Conservation (phyloP, 2,113 vertebrate genomes). For the Tachysurus vachellii region DNA sequence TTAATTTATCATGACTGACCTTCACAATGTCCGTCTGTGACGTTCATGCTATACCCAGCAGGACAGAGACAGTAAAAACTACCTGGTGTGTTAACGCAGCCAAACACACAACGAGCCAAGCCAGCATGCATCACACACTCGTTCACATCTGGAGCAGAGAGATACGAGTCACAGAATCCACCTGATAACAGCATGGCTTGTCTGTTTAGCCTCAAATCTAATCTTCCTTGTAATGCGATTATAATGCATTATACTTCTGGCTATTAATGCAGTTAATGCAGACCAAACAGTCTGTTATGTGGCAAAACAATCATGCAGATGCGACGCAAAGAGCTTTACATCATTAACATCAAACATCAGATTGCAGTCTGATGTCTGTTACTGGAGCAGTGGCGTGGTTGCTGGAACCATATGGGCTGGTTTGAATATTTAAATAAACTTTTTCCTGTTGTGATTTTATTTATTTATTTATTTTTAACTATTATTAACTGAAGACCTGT, state of each 20-base stretch:
- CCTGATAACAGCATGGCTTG: not conserved
- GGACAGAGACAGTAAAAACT: constrained; percentile 63
- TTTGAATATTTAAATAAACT: no score
- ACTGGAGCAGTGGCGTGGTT: no score
- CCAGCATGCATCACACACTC: constrained; percentile 59
- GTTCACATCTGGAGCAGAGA: constrained; percentile 62
- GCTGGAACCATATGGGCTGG: no score
- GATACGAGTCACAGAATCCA: not conserved
- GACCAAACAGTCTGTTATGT: not conserved
- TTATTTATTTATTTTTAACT: no score
- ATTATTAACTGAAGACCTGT: no score
- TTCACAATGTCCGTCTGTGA: constrained; percentile 50
- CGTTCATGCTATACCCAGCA: constrained; percentile 54
- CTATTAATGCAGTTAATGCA: not conserved
- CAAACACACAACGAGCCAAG: constrained; percentile 57
- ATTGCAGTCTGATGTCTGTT: no score
- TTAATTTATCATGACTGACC: constrained; percentile 44
- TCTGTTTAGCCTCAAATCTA: not conserved
- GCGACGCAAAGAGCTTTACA: no score
- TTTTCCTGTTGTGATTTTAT: no score
- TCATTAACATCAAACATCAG: no score
- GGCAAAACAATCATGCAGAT: no score
- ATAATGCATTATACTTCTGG: not conserved
- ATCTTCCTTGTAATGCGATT: not conserved
- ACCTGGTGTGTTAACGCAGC: constrained; percentile 62